Evolutionary conservation across 2,797 vertebrate genomes (phyloP).

Genomic region (Leuciscus waleckii): DNA sequence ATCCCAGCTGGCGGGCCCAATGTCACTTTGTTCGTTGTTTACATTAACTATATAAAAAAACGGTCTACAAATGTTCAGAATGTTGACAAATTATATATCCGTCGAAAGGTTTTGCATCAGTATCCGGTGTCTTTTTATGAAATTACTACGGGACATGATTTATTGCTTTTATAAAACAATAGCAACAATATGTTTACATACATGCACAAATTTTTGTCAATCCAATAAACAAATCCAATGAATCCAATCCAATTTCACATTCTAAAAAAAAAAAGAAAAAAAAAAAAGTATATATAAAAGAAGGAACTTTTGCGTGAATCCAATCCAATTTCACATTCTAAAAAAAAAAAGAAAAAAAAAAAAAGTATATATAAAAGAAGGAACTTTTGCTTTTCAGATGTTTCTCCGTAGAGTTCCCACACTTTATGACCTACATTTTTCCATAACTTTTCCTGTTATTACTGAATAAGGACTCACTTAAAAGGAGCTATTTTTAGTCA

Average conservation of each 20-base stretch:
- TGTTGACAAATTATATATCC: neutral
- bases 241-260: too few species aligned
- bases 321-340: too few species aligned
- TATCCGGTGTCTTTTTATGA: neutral
- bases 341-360: too few species aligned
- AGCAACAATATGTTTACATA: neutral
- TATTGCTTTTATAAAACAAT: neutral
- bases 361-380: neutral
- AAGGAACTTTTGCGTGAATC: neutral
- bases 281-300: neutral
- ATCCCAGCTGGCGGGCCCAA: neutral
- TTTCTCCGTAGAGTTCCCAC: neutral
- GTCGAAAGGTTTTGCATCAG: too few species aligned
- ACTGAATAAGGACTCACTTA: slow-evolving; percentile 5
- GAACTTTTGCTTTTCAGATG: neutral
- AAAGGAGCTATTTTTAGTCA: neutral
- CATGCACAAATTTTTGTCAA: too few species aligned
- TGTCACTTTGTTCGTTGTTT: neutral
- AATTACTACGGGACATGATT: neutral
- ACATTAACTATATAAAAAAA: neutral
- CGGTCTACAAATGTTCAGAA: neutral
- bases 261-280: too few species aligned
- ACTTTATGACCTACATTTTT: slow-evolving; percentile 12
- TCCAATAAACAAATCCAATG: too few species aligned
- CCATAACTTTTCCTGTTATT: neutral